Evolutionary conservation across 92 coral and sea anemone genomes (phyloP).

Genomic region (Parazoanthus swiftii): DNA sequence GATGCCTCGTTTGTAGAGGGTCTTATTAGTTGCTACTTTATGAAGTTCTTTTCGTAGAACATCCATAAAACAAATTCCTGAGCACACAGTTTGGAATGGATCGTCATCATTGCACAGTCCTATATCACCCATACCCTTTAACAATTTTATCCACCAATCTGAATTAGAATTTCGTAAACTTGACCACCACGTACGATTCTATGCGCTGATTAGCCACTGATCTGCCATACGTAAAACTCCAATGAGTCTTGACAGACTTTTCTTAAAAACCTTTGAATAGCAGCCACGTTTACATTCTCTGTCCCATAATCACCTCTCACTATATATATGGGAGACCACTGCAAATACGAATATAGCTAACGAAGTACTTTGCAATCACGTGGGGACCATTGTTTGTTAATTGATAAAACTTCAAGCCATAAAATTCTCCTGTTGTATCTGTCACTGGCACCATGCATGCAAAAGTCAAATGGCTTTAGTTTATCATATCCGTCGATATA

Average conservation of each 20-base stretch:
- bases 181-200: slow-evolving; percentile 53
- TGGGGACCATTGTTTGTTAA: slow-evolving; percentile 53
- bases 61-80: slow-evolving; percentile 28
- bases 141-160: slow-evolving; percentile 54
- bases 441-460: slow-evolving; percentile 50
- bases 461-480: slow-evolving; percentile 49
- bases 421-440: slow-evolving; percentile 52
- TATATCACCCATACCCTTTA: slow-evolving; percentile 43
- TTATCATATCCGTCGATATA: slow-evolving; percentile 57
- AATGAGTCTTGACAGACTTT: slow-evolving; percentile 41
- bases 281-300: slow-evolving; percentile 48
- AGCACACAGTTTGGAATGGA: slow-evolving; percentile 7
- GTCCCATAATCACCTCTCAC: slow-evolving; percentile 51
- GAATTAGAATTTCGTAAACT: slow-evolving; percentile 30
- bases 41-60: slow-evolving; percentile 21
- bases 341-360: slow-evolving; percentile 28
- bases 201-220: slow-evolving; percentile 56
- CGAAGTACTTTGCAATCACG: slow-evolving; percentile 42
- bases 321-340: slow-evolving; percentile 27
- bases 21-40: neutral
- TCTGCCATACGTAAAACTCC: slow-evolving; percentile 51
- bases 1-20: too few relatives aligned
- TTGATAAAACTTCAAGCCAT: slow-evolving; percentile 51
- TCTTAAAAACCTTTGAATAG: slow-evolving; percentile 44
- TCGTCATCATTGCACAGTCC: slow-evolving; percentile 14